These are phyloP conservation scores for Bradypodion ventrale DNA, from an alignment of 2,797 vertebrate genomes.

Conservation along the genomic window DNA sequence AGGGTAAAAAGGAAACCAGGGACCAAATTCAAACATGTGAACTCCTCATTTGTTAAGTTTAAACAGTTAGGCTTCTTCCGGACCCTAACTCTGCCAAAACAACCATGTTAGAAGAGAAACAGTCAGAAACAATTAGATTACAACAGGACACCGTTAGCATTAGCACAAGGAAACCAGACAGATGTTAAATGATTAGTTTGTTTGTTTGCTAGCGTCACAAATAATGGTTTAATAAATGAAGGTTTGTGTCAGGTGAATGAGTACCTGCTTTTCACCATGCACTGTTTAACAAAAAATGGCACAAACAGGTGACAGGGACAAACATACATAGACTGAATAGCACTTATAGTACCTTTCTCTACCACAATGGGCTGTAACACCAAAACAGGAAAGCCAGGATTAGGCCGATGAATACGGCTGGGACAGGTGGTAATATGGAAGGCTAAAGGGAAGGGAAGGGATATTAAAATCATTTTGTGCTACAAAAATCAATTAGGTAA, in stretches of 20 bases:
- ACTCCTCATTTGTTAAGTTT: constrained; percentile 77
- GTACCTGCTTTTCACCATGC: constrained; percentile 82
- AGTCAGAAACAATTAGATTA: constrained; percentile 65
- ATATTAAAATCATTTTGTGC: constrained; percentile 93
- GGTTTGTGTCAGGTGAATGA: constrained; percentile 75
- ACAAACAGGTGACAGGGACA: constrained; percentile 83
- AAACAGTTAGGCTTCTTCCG: constrained; percentile 62
- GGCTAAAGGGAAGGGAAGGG: constrained; percentile 97
- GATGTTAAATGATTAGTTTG: constrained; percentile 78
- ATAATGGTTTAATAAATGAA: constrained; percentile 77
- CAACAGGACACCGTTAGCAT: constrained; percentile 71
- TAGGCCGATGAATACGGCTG: constrained; percentile 99
- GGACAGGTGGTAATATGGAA: constrained; percentile 99
- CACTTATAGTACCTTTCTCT: constrained; percentile 98
- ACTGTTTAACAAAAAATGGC: constrained; percentile 79
- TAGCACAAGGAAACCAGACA: constrained; percentile 75
- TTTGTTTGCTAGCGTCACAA: constrained; percentile 62
- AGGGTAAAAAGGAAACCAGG: constrained; percentile 47
- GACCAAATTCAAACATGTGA: constrained; percentile 72
- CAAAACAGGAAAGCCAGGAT: constrained; percentile 99
- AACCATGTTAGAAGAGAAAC: constrained; percentile 68
- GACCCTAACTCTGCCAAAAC: constrained; percentile 64
- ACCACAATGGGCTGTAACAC: constrained; percentile 99
- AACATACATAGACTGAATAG: constrained; percentile 87
- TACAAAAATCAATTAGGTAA: constrained; percentile 73